A percentile compares a stretch with the other conserved stretches of the same genome.
phyloP scores from a whole-genome alignment of 2,797 vertebrate species.

The Psittacula derbiana region DNA sequence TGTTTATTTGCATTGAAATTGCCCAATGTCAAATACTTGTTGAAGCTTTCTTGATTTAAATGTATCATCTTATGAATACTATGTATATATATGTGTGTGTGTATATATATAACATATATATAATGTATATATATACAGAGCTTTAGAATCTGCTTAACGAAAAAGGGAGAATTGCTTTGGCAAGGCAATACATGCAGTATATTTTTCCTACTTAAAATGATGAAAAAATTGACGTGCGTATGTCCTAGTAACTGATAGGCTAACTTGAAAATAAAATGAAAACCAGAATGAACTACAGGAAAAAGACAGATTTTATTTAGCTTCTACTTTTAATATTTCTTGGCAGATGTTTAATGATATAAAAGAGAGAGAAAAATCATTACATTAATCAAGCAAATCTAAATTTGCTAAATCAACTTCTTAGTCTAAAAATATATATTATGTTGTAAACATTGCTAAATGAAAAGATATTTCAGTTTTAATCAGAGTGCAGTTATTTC shows the following conservation, averaged over 20 bases:
- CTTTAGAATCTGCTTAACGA: not conserved
- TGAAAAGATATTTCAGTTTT: not conserved
- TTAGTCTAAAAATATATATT: not conserved
- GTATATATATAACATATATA: no score
- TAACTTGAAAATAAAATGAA: not conserved
- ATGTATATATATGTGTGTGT: no score
- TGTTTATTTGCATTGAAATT: not conserved
- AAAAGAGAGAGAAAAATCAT: not conserved
- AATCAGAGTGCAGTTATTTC: not conserved
- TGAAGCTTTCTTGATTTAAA: not conserved
- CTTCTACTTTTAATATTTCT: not conserved
- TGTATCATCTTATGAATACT: not conserved
- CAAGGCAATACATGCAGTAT: not conserved
- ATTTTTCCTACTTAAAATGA: not conserved
- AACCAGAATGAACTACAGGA: not conserved
- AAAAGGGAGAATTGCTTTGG: not conserved
- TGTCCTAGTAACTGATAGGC: not conserved
- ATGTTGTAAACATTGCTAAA: not conserved
- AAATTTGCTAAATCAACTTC: not conserved
- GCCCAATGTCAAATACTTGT: not conserved
- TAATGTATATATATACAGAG: not conserved
- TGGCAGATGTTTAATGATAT: not conserved
- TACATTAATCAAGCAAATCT: conserved; percentile 1
- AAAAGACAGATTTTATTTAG: not conserved
- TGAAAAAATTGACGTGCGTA: not conserved